Conservation (phyloP, 1,140 invertebrate species). For the Pteromalus puparum region DNA sequence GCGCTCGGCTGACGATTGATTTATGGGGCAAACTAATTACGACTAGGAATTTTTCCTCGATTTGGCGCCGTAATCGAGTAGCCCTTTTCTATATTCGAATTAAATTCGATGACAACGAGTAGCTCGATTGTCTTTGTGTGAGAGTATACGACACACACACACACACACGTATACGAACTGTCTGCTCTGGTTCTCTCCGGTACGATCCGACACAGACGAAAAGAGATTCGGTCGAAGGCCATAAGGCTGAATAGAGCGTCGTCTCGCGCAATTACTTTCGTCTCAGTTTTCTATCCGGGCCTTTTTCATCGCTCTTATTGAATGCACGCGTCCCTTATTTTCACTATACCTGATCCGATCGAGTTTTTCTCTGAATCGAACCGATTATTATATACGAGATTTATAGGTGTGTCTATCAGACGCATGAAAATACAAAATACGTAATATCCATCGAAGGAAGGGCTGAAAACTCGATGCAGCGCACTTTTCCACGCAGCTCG, state of each 20-base stretch:
- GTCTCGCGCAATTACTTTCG: constrained; percentile 25
- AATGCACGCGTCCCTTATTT: neutral
- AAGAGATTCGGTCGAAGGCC: constrained; percentile 31
- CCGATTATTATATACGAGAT: too few species aligned
- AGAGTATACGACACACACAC: neutral
- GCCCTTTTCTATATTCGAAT: too few species aligned
- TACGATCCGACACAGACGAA: constrained; percentile 16
- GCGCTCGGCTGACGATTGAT: constrained; percentile 4
- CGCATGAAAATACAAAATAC: too few species aligned
- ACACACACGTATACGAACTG: neutral
- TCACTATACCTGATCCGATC: neutral
- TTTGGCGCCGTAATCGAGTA: neutral
- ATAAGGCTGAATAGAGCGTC: constrained; percentile 31
- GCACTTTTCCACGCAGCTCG: neutral
- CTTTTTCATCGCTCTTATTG: neutral
- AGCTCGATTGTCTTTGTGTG: neutral
- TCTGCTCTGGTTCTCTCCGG: neutral
- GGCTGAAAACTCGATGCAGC: neutral
- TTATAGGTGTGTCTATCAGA: too few species aligned
- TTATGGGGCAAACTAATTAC: constrained; percentile 21
- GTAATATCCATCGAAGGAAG: too few species aligned
- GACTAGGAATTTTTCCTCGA: constrained; percentile 20
- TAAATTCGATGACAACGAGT: too few species aligned
- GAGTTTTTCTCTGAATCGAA: too few species aligned
- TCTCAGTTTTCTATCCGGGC: constrained; percentile 39